Evolutionary conservation across 1,140 invertebrate genomes (phyloP).

Genomic region (Drosophila simulans): DNA sequence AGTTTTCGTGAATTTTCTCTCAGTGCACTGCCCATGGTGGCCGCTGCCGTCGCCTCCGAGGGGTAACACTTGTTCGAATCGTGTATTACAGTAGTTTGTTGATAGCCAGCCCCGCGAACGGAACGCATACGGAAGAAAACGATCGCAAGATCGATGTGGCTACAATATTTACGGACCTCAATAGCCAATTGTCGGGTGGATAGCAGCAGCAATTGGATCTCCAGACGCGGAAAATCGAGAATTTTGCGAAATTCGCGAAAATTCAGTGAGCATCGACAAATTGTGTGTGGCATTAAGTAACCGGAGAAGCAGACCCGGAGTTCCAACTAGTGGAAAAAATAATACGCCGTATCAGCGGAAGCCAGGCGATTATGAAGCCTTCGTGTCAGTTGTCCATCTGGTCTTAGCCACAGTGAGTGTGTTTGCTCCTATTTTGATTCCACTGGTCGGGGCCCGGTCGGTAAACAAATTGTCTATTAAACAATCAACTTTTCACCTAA

Average conservation of each 20-base stretch:
- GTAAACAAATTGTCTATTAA: constrained; percentile 76
- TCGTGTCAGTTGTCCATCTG: constrained; percentile 42
- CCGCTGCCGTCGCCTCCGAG: constrained; percentile 38
- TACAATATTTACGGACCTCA: constrained; percentile 54
- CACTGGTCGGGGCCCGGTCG: constrained; percentile 11
- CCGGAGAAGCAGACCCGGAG: constrained; percentile 38
- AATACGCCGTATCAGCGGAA: constrained; percentile 41
- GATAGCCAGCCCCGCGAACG: constrained; percentile 64
- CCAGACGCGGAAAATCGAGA: constrained; percentile 20
- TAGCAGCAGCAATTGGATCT: constrained; percentile 31
- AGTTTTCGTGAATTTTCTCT: not conserved
- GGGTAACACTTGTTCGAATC: constrained; percentile 80
- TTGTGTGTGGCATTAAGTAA: constrained; percentile 67
- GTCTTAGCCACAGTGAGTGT: constrained; percentile 20
- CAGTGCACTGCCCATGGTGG: constrained; percentile 19
- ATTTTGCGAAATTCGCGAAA: constrained; percentile 7
- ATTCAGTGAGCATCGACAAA: constrained; percentile 17
- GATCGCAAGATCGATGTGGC: constrained; percentile 53
- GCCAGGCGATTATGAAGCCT: constrained; percentile 24
- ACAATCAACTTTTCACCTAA: constrained; percentile 67
- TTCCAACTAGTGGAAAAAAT: constrained; percentile 7
- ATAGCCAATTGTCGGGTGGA: constrained; percentile 20
- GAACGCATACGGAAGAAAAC: constrained; percentile 26
- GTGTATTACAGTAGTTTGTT: constrained; percentile 82
- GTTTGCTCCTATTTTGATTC: constrained; percentile 35